Percentiles rank a stretch among this genome's conserved stretches.
Conservation (phyloP, 2,797 vertebrate species). For the Acanthurus lineatus region DNA sequence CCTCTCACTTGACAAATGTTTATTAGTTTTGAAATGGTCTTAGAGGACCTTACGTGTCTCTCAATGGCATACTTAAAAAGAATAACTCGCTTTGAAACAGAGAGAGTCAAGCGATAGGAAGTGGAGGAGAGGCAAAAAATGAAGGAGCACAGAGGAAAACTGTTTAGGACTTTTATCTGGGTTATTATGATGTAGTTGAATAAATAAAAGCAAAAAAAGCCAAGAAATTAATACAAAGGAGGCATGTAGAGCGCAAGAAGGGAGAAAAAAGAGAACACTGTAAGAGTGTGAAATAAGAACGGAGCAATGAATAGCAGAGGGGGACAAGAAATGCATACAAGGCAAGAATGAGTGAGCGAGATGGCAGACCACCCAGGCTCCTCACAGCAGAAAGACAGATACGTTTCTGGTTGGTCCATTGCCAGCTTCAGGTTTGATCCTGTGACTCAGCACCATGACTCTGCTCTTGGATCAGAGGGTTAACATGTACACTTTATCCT, state of each 20-base stretch:
- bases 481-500: not conserved
- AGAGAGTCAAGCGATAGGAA: slow-evolving; percentile 52
- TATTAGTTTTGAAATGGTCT: slow-evolving; percentile 94
- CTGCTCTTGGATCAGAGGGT: slow-evolving; percentile 5
- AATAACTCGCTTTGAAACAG: slow-evolving; percentile 71
- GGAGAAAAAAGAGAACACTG: slow-evolving; percentile 64
- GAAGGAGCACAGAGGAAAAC: slow-evolving; percentile 66
- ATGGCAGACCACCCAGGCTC: slow-evolving; percentile 91
- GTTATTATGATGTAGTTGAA: slow-evolving; percentile 85
- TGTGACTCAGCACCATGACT: slow-evolving; percentile 32
- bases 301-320: slow-evolving; percentile 17
- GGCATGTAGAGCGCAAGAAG: not conserved
- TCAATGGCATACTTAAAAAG: slow-evolving; percentile 69
- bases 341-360: slow-evolving; percentile 66
- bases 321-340: slow-evolving; percentile 55
- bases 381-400: slow-evolving; percentile 68
- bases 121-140: slow-evolving; percentile 56
- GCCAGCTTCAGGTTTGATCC: slow-evolving; percentile 54
- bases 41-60: slow-evolving; percentile 90
- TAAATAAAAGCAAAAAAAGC: slow-evolving; percentile 57
- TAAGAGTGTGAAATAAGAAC: slow-evolving; percentile 54
- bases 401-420: slow-evolving; percentile 41
- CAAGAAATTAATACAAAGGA: slow-evolving; percentile 9
- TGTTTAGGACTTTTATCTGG: slow-evolving; percentile 90
- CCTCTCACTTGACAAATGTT: slow-evolving; percentile 94